Evolutionary conservation across 2,113 vertebrate genomes (phyloP).

Genomic region (Antennarius striatus): DNA sequence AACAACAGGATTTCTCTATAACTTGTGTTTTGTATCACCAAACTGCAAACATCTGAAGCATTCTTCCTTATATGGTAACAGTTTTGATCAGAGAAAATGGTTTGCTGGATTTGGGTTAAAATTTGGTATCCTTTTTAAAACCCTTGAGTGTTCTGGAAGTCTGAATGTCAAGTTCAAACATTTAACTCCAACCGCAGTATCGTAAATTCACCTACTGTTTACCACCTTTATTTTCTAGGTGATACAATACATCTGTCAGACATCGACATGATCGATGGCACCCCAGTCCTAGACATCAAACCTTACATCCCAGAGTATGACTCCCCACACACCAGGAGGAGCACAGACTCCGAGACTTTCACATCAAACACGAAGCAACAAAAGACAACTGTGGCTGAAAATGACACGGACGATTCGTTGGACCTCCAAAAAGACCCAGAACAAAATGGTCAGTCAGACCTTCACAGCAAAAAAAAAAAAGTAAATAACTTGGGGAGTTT

Average conservation of each 20-base stretch:
- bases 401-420: conserved; percentile 5
- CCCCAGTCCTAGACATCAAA: conserved; percentile 89
- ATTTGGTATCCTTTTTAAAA: too few relatives aligned
- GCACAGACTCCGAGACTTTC: neutral
- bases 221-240: conserved; percentile 66
- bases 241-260: conserved; percentile 85
- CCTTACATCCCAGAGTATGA: conserved; percentile 92
- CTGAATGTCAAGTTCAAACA: neutral
- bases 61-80: too few relatives aligned
- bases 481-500: neutral
- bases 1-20: too few relatives aligned
- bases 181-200: neutral
- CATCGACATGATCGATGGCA: conserved; percentile 88
- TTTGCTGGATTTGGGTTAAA: too few relatives aligned
- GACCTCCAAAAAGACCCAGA: neutral
- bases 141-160: neutral
- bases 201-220: neutral
- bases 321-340: conserved; percentile 65
- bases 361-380: conserved; percentile 14
- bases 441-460: conserved; percentile 5
- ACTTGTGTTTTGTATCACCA: too few relatives aligned
- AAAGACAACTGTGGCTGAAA: neutral
- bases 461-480: neutral
- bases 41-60: too few relatives aligned
- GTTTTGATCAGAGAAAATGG: too few relatives aligned